Evolutionary conservation across 2,888 invertebrate genomes (phyloP).

Genomic region (Prenolepis imparis): DNA sequence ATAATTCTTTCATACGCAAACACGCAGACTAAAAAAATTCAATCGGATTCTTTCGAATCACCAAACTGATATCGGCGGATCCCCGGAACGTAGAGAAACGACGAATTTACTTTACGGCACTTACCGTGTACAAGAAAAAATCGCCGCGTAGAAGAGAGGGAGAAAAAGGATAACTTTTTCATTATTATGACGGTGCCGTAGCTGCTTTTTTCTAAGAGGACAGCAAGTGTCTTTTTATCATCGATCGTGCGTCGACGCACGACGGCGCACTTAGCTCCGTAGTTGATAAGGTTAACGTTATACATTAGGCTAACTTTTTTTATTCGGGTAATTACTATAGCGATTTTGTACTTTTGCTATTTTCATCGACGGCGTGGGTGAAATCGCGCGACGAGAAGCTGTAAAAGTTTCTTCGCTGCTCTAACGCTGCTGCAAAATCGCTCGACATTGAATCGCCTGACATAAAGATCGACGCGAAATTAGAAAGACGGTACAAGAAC

Average conservation of each 20-base stretch:
- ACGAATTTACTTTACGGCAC: conserved; percentile 43
- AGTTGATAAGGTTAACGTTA: conserved; percentile 73
- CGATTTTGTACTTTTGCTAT: conserved; percentile 81
- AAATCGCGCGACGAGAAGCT: conserved; percentile 43
- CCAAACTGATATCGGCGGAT: conserved; percentile 28
- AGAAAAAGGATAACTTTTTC: conserved; percentile 45
- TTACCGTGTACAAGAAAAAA: conserved; percentile 4
- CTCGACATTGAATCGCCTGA: conserved; percentile 36
- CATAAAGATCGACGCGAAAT: neutral
- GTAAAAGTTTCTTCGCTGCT: conserved; percentile 14
- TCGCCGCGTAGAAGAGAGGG: conserved; percentile 54
- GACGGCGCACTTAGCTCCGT: conserved; percentile 70
- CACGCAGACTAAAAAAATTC: conserved; percentile 15
- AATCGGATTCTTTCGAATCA: conserved; percentile 35
- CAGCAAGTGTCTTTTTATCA: conserved; percentile 68
- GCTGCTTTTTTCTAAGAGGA: conserved; percentile 60
- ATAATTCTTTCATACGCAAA: conserved; percentile 40
- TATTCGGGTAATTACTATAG: conserved; percentile 77
- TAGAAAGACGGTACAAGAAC: neutral
- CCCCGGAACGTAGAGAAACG: conserved; percentile 35
- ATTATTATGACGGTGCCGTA: conserved; percentile 43
- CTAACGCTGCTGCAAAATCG: conserved; percentile 17
- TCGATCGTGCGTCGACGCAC: conserved; percentile 64
- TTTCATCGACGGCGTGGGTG: conserved; percentile 46
- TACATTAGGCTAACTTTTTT: conserved; percentile 74